Evolutionary conservation across 2,113 vertebrate genomes (phyloP).

Genomic region (Willisornis vidua): DNA sequence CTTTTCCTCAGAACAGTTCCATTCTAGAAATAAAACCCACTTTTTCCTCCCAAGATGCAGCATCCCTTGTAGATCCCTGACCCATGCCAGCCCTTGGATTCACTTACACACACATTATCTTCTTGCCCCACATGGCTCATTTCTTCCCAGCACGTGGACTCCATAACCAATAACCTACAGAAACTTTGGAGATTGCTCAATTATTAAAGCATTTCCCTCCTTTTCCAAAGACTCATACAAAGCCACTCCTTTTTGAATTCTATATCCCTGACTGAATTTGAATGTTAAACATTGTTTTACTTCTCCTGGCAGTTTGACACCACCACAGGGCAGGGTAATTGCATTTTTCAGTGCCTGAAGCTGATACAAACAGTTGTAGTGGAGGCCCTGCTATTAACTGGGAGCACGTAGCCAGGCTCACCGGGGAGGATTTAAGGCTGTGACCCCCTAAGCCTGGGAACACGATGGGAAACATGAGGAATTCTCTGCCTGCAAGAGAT

Average conservation of each 20-base stretch:
- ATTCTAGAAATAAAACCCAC: background rate
- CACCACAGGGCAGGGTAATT: background rate
- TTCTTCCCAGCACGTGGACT: background rate
- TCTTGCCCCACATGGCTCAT: background rate
- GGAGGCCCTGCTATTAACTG: rapidly evolving
- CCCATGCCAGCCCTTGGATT: background rate
- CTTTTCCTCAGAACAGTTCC: rapidly evolving
- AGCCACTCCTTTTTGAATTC: background rate
- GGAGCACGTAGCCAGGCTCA: background rate
- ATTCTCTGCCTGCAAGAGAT: background rate
- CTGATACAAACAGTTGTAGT: background rate
- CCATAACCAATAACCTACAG: background rate
- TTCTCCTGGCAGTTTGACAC: rapidly evolving
- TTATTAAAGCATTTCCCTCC: background rate
- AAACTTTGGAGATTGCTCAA: background rate
- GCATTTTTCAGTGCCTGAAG: background rate
- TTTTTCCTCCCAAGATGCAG: background rate
- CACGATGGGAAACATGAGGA: background rate
- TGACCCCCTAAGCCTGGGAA: background rate
- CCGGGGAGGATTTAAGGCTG: background rate
- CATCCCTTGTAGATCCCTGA: background rate
- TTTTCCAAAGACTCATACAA: background rate
- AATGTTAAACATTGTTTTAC: background rate
- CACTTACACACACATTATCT: background rate
- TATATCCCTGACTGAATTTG: rapidly evolving